Conservation (phyloP, 1,140 invertebrate genomes). For the Caenorhabditis tropicalis region DNA sequence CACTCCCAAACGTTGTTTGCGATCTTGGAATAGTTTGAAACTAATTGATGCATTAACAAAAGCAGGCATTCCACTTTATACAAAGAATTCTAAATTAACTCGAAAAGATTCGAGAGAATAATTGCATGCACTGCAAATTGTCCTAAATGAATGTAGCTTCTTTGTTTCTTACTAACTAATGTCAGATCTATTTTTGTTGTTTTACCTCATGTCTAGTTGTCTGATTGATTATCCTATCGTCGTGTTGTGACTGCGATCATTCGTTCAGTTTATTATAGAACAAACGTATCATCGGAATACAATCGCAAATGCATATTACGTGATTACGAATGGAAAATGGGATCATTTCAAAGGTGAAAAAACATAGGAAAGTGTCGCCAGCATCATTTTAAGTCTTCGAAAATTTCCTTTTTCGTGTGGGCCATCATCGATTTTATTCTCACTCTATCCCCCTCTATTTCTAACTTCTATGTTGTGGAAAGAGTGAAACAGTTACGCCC, state of each 20-base stretch:
- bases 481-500: not conserved
- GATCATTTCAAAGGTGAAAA: not conserved
- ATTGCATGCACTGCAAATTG: no score
- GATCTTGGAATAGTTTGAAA: no score
- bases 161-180: not conserved
- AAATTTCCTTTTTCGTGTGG: not conserved
- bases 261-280: not conserved
- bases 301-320: not conserved
- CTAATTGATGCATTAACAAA: no score
- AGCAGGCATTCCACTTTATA: not conserved
- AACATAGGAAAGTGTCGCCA: not conserved
- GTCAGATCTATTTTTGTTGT: not conserved
- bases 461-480: not conserved
- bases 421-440: not conserved
- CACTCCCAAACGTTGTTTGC: no score
- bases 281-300: constrained; percentile 35
- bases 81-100: not conserved
- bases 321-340: not conserved
- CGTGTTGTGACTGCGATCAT: not conserved
- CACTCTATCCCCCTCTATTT: not conserved
- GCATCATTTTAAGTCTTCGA: not conserved
- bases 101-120: not conserved
- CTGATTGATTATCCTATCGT: not conserved
- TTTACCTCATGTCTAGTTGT: no score
- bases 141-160: not conserved